phyloP scores from a whole-genome alignment of 2,113 vertebrate genomes.

The Oncorhynchus mykiss region DNA sequence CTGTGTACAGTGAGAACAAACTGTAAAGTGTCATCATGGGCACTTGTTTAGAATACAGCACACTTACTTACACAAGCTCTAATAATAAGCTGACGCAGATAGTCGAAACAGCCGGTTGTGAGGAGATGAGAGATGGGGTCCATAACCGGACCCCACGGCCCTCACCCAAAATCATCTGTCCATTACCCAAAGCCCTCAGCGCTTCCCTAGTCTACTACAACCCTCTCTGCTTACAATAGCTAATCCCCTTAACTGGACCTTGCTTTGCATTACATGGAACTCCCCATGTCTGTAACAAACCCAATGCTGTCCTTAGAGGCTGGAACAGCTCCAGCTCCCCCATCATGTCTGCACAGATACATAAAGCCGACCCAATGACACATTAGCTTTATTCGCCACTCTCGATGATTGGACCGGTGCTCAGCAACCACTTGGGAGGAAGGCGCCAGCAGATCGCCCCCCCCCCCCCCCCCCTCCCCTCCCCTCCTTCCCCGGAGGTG shows the following conservation, averaged over 20 bases:
- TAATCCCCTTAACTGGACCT: not conserved
- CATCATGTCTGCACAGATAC: slow-evolving; percentile 48
- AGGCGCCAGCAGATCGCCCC: slow-evolving; percentile 24
- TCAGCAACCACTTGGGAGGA: slow-evolving; percentile 34
- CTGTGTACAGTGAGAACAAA: slow-evolving; percentile 16
- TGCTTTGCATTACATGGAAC: not conserved
- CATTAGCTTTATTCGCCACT: slow-evolving; percentile 44
- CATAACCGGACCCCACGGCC: slow-evolving; percentile 44
- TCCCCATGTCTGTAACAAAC: slow-evolving; percentile 28
- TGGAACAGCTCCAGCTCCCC: slow-evolving; percentile 52
- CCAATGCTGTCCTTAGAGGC: slow-evolving; percentile 35
- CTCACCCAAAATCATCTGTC: not conserved
- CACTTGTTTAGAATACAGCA: slow-evolving; percentile 60
- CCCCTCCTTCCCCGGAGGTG: slow-evolving; percentile 41
- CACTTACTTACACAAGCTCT: slow-evolving; percentile 43
- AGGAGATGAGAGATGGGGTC: slow-evolving; percentile 43
- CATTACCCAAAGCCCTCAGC: not conserved
- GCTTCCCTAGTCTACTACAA: not conserved
- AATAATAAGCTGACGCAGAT: slow-evolving; percentile 69
- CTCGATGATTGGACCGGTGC: slow-evolving; percentile 29
- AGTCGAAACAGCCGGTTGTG: slow-evolving; percentile 44
- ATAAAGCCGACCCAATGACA: slow-evolving; percentile 60
- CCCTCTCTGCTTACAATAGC: not conserved
- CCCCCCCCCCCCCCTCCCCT: not conserved
- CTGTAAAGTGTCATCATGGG: slow-evolving; percentile 42